Percentiles rank a stretch among this genome's conserved stretches.
Evolutionary conservation across 2,797 vertebrate species (phyloP).

Genomic region (Enteromius paludinosus): DNA sequence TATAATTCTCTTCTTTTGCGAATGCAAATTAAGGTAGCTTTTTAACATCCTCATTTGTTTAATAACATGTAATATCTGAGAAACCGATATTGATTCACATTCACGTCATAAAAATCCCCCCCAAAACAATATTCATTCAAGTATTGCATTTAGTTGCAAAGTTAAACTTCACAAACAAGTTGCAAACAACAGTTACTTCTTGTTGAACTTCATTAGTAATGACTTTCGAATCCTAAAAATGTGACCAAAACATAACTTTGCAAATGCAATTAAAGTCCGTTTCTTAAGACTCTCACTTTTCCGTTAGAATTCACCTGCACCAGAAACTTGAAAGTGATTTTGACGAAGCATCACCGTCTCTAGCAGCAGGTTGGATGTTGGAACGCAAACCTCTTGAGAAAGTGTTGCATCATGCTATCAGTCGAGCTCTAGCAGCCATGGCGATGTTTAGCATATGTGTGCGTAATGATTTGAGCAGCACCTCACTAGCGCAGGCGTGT

Average conservation of each 20-base stretch:
- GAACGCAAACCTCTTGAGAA: constrained; percentile 8
- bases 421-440: not conserved
- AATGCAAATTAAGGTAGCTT: not conserved
- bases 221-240: not conserved
- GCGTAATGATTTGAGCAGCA: constrained; percentile 26
- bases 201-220: not conserved
- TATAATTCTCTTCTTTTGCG: not conserved
- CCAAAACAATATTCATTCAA: too few relatives aligned
- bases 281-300: not conserved
- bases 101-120: too few relatives aligned
- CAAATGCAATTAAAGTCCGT: not conserved
- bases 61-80: too few relatives aligned
- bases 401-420: constrained; percentile 30
- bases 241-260: not conserved
- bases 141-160: not conserved
- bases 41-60: too few relatives aligned
- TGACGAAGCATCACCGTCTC: not conserved
- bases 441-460: constrained; percentile 14
- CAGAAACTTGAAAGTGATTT: not conserved
- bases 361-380: constrained; percentile 10
- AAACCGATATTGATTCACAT: too few relatives aligned
- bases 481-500: not conserved
- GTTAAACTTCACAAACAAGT: not conserved
- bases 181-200: not conserved
- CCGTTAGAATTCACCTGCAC: not conserved